Percentiles rank a stretch among this genome's conserved stretches.
phyloP scores from a whole-genome alignment of 2,113 vertebrate genomes.

The Tautogolabrus adspersus region DNA sequence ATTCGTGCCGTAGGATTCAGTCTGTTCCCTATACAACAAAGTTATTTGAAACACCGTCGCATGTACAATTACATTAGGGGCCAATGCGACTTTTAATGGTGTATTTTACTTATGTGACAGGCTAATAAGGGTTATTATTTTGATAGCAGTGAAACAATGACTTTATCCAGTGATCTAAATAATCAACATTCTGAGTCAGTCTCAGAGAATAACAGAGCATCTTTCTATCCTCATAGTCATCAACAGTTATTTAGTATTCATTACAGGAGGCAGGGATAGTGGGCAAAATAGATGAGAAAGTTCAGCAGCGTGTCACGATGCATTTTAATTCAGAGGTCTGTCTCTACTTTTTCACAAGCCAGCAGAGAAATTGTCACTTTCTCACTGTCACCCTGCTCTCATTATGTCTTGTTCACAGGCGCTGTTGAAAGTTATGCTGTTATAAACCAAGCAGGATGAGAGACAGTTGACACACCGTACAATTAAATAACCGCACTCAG shows the following conservation, averaged over 20 bases:
- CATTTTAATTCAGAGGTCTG: conserved; percentile 23
- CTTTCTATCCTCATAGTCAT: background rate
- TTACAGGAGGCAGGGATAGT: background rate
- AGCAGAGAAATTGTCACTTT: conserved; percentile 13
- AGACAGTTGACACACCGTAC: background rate
- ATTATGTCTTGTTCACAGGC: conserved; percentile 9
- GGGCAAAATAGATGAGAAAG: conserved; percentile 1
- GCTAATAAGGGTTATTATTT: background rate
- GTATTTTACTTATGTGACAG: background rate
- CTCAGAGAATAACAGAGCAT: background rate
- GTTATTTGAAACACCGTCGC: background rate
- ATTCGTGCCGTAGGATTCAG: too few relatives aligned
- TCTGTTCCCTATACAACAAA: too few relatives aligned
- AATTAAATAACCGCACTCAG: background rate
- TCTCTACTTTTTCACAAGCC: background rate
- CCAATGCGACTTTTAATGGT: too few relatives aligned
- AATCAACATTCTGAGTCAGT: background rate
- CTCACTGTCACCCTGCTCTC: conserved; percentile 22
- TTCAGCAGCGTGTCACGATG: conserved; percentile 1
- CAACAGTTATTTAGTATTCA: background rate
- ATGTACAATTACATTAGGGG: background rate
- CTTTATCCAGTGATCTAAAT: background rate
- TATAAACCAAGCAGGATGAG: background rate
- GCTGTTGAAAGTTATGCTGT: background rate
- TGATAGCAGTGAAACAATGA: background rate